Evolutionary conservation across 2,113 vertebrate species (phyloP).

Genomic region (Corydoras maculifer): DNA sequence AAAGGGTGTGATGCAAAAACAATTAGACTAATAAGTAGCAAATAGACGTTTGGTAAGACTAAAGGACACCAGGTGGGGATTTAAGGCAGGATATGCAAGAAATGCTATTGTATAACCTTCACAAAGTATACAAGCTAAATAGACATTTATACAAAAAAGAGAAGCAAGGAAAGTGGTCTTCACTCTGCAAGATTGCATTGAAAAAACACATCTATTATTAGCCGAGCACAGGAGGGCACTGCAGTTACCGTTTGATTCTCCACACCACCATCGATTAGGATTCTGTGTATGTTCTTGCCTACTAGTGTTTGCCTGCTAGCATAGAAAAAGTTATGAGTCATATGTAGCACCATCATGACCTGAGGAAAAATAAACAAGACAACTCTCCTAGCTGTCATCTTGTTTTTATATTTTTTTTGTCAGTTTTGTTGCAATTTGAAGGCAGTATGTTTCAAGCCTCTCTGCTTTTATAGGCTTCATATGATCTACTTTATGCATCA

Average conservation of each 20-base stretch:
- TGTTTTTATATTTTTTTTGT: too few relatives aligned
- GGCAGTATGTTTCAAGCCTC: too few relatives aligned
- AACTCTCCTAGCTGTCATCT: too few relatives aligned
- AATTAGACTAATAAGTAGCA: constrained; percentile 28
- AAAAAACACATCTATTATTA: constrained; percentile 43
- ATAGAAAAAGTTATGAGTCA: constrained; percentile 55
- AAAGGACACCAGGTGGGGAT: constrained; percentile 16
- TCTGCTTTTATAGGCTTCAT: too few relatives aligned
- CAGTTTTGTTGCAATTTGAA: too few relatives aligned
- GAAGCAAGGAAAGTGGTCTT: not conserved
- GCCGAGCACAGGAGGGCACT: constrained; percentile 38
- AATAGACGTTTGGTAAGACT: constrained; percentile 18
- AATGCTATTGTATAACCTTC: too few relatives aligned
- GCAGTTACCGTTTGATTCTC: constrained; percentile 65
- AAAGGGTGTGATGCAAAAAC: not conserved
- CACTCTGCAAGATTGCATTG: constrained; percentile 39
- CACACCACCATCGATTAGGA: constrained; percentile 59
- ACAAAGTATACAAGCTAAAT: constrained; percentile 1
- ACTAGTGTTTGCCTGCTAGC: constrained; percentile 37
- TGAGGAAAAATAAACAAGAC: not conserved
- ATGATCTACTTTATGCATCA: too few relatives aligned
- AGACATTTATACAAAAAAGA: not conserved
- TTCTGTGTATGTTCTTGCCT: constrained; percentile 46
- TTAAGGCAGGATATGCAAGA: not conserved
- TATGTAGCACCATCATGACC: constrained; percentile 3